Evolutionary conservation across 2,113 vertebrate species (phyloP).

Genomic region (Prunella fulvescens): DNA sequence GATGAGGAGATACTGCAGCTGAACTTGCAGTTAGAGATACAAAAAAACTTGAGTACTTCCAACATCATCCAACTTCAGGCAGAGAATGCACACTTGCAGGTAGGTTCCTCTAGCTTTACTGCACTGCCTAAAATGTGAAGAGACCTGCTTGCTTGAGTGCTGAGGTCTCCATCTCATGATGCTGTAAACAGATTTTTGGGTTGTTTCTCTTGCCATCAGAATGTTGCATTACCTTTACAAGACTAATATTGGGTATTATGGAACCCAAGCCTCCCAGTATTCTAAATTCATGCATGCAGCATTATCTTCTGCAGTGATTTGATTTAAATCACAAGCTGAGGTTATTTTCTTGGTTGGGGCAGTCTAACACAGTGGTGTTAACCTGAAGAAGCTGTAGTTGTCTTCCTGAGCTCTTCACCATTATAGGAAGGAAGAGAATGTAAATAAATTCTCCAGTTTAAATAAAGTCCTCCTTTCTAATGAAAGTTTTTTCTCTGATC

Average conservation of each 20-base stretch:
- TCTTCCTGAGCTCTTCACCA: not conserved
- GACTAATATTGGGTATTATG: not conserved
- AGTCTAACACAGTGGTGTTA: not conserved
- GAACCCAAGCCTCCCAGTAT: accelerated
- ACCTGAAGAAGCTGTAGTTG: not conserved
- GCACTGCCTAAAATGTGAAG: not conserved
- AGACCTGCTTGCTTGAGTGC: not conserved
- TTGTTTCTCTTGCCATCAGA: not conserved
- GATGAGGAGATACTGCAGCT: conserved; percentile 79
- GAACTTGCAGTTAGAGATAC: conserved; percentile 76
- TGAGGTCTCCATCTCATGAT: not conserved
- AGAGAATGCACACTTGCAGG: conserved; percentile 76
- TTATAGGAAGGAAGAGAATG: not conserved
- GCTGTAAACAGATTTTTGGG: not conserved
- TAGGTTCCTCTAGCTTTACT: conserved; percentile 31
- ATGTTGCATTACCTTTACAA: not conserved
- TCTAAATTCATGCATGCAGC: not conserved
- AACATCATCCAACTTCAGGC: conserved; percentile 71
- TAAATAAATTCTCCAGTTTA: not conserved
- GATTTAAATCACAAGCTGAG: not conserved
- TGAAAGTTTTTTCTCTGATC: not conserved
- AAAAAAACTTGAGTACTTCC: conserved; percentile 57
- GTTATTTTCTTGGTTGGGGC: not conserved
- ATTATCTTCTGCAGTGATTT: not conserved
- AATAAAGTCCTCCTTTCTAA: not conserved